phyloP scores from a whole-genome alignment of 2,888 invertebrate species.

The Drepanosiphum platanoidis region DNA sequence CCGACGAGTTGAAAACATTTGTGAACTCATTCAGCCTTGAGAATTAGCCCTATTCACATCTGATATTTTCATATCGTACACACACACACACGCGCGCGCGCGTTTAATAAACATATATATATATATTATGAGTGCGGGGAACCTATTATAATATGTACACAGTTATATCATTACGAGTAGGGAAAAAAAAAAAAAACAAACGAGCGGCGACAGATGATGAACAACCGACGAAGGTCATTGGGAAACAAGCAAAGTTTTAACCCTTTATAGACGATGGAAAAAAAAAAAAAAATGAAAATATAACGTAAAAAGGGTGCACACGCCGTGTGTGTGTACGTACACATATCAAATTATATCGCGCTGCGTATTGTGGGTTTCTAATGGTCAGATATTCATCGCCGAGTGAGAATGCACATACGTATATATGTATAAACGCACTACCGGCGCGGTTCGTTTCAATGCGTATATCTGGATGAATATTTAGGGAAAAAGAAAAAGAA shows the following conservation, averaged over 20 bases:
- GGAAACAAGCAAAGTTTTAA: constrained; percentile 45
- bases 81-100: background rate
- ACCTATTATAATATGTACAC: too few relatives aligned
- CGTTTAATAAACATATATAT: too few relatives aligned
- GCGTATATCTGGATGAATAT: constrained; percentile 47
- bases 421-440: too few relatives aligned
- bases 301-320: constrained; percentile 47
- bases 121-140: too few relatives aligned
- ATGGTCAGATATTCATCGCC: constrained; percentile 61
- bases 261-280: constrained; percentile 45
- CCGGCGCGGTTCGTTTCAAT: constrained; percentile 20
- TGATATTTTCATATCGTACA: constrained; percentile 30
- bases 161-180: background rate
- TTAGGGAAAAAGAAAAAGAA: constrained; percentile 22
- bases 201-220: constrained; percentile 54
- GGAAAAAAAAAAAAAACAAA: too few relatives aligned
- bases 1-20: too few relatives aligned
- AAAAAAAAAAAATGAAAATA: constrained; percentile 32
- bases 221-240: constrained; percentile 47
- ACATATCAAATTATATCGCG: constrained; percentile 50
- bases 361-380: constrained; percentile 31
- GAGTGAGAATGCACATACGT: too few relatives aligned
- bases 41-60: too few relatives aligned
- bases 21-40: too few relatives aligned
- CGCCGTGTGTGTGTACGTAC: too few relatives aligned